Percentiles rank a stretch among this genome's conserved stretches.
These are phyloP conservation scores for Xiphorhynchus elegans DNA, from an alignment of 2,113 vertebrate genomes.

Conservation along the genomic window DNA sequence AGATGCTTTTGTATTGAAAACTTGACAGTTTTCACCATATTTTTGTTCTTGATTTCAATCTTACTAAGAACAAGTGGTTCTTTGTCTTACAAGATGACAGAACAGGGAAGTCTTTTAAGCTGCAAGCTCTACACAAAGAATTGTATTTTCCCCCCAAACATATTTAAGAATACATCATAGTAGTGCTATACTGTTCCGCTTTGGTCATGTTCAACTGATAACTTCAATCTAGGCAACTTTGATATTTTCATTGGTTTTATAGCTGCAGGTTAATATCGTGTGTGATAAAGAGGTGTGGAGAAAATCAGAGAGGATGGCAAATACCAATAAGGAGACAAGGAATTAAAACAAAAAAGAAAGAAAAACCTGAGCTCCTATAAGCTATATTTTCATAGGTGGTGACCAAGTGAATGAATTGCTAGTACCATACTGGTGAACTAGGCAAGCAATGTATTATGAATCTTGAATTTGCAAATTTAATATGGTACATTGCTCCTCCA, in stretches of 20 bases:
- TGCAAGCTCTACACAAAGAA: neutral
- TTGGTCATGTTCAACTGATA: neutral
- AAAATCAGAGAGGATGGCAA: neutral
- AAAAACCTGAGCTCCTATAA: neutral
- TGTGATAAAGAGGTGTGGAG: neutral
- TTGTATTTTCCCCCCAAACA: neutral
- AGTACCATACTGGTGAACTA: neutral
- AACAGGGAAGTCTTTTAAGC: neutral
- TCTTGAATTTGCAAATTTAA: neutral
- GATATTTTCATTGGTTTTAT: neutral
- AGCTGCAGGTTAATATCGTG: neutral
- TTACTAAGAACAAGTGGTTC: neutral
- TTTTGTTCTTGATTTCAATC: neutral
- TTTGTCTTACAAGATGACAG: neutral
- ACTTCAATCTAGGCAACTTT: neutral
- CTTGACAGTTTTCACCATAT: accelerated
- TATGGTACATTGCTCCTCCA: neutral
- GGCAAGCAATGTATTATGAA: neutral
- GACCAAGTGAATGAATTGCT: neutral
- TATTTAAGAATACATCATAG: neutral
- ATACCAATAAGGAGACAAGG: neutral
- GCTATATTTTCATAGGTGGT: neutral
- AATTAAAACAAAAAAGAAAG: neutral
- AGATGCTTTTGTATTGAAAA: neutral
- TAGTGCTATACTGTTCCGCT: neutral